Evolutionary conservation across 2,888 invertebrate genomes (phyloP), one percentile per base, ranked within the genome.

Genomic region (Xestia rhomboidea): DNA sequence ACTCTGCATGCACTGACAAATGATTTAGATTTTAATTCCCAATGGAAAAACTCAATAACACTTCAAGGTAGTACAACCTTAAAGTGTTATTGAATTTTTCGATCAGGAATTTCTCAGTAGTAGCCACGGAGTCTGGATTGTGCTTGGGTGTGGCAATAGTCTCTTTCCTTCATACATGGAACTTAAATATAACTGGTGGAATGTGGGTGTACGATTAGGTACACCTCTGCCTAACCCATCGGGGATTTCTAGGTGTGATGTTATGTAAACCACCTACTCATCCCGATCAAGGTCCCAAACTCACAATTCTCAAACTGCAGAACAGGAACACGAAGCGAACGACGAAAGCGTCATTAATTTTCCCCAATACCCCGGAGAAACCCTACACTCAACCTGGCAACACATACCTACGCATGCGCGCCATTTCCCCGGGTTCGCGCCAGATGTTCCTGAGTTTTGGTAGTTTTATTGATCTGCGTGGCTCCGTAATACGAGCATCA

Each of bases 401-500:
- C 93, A 91, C 91, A 18, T 0, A 0, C 0, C 10, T 54, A 79
- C 95, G 95, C 96, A 95, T 94, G 96, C 95, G 96, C 90, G 51
- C 5, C 21, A 63, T 68, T 77, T 82, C 85, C 87, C 89, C 89
- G 90, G 92, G 90, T 93, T 94, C 93, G 93, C 93, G 93, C 94
- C 96, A 96, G 95, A 95, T 95, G 94, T 92, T 94, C 86, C 72
- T 57, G 84, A 91, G 91, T 93, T 94, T 95, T 95, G 94, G 94
- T 91, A 95, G 91, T 93, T 93, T 95, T 96, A 96, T 96, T 95
- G 96, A 96, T 96, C 95, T 93, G 90, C 83, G 87, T 89, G 83
- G 80, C 87, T 86, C 88, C 89, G 89, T 91, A 90, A 91, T 89
- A 84, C 74, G 85, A 84, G 83, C 87, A 89, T 92, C 91, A 92